These are phyloP conservation scores for Cotesia congregata DNA, from an alignment of 2,888 invertebrate species.

Conservation along the genomic window DNA sequence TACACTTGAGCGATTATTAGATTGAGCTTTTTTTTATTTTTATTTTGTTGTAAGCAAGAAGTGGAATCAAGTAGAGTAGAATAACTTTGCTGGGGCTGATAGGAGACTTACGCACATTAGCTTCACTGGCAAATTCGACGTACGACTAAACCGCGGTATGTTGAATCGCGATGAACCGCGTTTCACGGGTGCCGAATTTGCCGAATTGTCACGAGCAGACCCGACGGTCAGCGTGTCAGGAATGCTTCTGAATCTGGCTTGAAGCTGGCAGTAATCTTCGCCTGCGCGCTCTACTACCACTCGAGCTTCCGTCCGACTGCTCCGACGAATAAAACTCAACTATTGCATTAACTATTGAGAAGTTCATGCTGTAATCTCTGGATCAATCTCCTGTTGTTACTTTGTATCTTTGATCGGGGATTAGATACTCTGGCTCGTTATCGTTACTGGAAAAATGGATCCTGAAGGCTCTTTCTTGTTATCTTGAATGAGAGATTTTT, in stretches of 20 bases:
- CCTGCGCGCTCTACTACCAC: slow-evolving; percentile 63
- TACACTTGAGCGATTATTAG: slow-evolving; percentile 34
- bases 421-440: no score
- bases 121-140: neutral
- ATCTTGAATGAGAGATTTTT: no score
- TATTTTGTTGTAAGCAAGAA: no score
- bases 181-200: slow-evolving; percentile 38
- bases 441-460: no score
- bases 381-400: no score
- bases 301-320: slow-evolving; percentile 21
- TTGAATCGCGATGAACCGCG: slow-evolving; percentile 46
- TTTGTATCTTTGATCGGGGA: no score
- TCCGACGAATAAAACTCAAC: no score
- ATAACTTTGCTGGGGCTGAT: no score
- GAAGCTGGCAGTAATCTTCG: slow-evolving; percentile 67
- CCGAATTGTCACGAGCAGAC: slow-evolving; percentile 43
- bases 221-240: slow-evolving; percentile 48
- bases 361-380: no score
- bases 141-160: neutral
- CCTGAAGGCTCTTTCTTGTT: no score
- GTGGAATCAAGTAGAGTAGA: no score
- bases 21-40: neutral
- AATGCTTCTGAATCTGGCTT: slow-evolving; percentile 56
- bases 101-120: neutral
- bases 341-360: no score